Base-by-base conservation (phyloP, 2,113 vertebrate species). In the Salvelinus alpinus region DNA sequence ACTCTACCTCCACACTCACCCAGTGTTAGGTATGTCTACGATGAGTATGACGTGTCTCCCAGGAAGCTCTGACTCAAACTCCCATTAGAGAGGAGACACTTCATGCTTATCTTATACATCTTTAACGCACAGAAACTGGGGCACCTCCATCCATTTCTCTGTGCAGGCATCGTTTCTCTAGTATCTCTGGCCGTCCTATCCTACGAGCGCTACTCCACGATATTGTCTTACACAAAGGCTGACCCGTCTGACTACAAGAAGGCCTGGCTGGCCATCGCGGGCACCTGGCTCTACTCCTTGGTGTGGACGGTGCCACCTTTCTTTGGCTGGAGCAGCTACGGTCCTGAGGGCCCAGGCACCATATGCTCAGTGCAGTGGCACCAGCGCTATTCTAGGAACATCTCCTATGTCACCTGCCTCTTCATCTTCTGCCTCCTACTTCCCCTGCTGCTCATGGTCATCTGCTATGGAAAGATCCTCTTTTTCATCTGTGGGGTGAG, bases 401-500 rank as follows among this genome's bases (percentile, higher is more conserved):
- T 59, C 3, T 81, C 82, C 54, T 78, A 78, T 48, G 78, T 84
- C 44, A 5, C 67, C 12, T 90, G 89, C 68, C 83, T 87, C n/a
- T 80, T 79, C 71, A 12, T 84, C 13, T 88, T 77, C 73, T 79
- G 79, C 72, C 51, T 80, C 20, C 20, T 69, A 0, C 31, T 86
- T n/a, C 78, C 87, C 62, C 74, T 70, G n/a, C 22, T 81, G 62
- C 68, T 79, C 31, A 85, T 82, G 75, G 24, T 78, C 29, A 20
- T 16, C 78, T 82, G 81, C 0, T 44, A 83, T 0, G 4, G 54
- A 7, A 78, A 66, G 47, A 85, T 75, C 48, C 27, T 65, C 77
- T 14, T 74, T 25, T 54, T 78, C 24, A 67, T 83, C 29, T 75
- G 70, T 20, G 64, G 72, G 75, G 75, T 80, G 59, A 78, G 72